Percentiles rank a stretch among this genome's conserved stretches.
Conservation (phyloP, 2,888 invertebrate genomes). For the Tetramorium bicarinatum region DNA sequence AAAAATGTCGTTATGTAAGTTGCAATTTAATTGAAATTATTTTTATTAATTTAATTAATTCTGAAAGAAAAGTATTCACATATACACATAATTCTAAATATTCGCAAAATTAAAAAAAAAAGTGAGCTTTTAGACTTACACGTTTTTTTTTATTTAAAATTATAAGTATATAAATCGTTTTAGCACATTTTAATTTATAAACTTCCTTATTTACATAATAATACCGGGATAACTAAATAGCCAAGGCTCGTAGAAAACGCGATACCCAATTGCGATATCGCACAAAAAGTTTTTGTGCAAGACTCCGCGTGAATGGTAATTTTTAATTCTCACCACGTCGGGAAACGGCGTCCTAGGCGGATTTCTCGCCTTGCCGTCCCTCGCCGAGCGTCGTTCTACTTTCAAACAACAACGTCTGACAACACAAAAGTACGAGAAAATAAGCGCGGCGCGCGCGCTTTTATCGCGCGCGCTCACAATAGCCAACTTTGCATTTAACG, state of each 20-base stretch:
- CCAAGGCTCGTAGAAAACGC: conserved; percentile 3
- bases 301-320: conserved; percentile 32
- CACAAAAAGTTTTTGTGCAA: background rate
- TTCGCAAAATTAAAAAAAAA: background rate
- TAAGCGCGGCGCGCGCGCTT: conserved; percentile 55
- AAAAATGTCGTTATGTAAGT: background rate
- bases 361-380: conserved; percentile 20
- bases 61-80: background rate
- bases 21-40: background rate
- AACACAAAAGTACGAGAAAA: conserved; percentile 61
- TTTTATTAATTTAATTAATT: background rate
- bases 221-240: background rate
- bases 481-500: conserved; percentile 63
- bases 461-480: conserved; percentile 57
- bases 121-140: background rate
- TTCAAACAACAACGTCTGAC: conserved; percentile 56
- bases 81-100: background rate
- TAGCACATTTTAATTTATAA: conserved; percentile 5
- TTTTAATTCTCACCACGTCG: conserved; percentile 48
- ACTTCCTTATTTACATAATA: conserved; percentile 20
- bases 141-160: background rate
- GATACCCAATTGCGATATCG: conserved; percentile 5
- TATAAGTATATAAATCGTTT: background rate
- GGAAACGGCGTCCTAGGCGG: conserved; percentile 33
- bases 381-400: conserved; percentile 52